Percentiles rank a stretch among this genome's conserved stretches.
Evolutionary conservation across 2,113 vertebrate species (phyloP).

Genomic region (Helogale parvula): DNA sequence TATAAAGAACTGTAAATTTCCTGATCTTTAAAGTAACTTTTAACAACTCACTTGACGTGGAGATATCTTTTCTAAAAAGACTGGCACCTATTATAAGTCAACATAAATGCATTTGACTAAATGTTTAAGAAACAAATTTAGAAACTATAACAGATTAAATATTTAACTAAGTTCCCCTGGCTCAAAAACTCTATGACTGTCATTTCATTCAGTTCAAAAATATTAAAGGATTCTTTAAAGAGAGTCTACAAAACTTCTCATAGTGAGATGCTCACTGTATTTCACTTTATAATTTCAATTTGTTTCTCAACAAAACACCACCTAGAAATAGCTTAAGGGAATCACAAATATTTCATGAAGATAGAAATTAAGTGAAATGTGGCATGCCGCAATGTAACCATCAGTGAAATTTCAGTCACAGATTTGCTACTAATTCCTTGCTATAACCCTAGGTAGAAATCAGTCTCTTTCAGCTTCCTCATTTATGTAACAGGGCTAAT

Average conservation of each 20-base stretch:
- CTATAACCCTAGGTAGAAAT: background rate
- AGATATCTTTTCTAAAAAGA: conserved; percentile 34
- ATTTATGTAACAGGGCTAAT: background rate
- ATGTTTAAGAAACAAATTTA: background rate
- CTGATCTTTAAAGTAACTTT: conserved; percentile 2
- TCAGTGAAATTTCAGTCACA: background rate
- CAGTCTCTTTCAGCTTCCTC: background rate
- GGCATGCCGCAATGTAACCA: background rate
- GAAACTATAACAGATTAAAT: conserved; percentile 32
- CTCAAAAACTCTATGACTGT: background rate
- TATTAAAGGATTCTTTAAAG: background rate
- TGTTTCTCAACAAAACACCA: conserved; percentile 30
- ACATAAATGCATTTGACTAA: background rate
- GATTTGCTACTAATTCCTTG: background rate
- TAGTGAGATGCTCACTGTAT: background rate
- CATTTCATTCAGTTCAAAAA: conserved; percentile 36
- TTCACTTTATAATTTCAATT: conserved; percentile 16
- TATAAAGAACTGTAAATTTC: conserved; percentile 18
- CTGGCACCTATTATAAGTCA: background rate
- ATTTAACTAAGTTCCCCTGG: background rate
- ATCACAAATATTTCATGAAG: background rate
- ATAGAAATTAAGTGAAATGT: background rate
- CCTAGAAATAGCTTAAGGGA: background rate
- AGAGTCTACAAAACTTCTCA: background rate
- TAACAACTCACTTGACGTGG: background rate